Percentiles rank a stretch among this genome's conserved stretches.
These are phyloP conservation scores for Drosophila siamana DNA, from an alignment of 2,888 invertebrate species.

Conservation along the genomic window DNA sequence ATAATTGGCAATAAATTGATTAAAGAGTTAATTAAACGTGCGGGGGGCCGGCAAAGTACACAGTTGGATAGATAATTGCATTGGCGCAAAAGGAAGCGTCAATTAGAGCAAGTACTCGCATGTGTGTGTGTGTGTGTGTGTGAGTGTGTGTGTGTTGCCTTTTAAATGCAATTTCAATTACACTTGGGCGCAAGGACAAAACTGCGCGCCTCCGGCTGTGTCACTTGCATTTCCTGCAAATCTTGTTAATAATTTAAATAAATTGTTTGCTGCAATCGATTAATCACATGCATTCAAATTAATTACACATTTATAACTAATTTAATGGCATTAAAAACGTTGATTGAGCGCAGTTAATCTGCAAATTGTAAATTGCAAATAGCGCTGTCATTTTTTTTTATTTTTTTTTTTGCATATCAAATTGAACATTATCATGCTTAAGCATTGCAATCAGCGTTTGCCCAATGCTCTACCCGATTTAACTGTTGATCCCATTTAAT, in stretches of 20 bases:
- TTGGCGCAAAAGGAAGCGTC: slow-evolving; percentile 52
- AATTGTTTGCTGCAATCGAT: slow-evolving; percentile 27
- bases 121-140: slow-evolving; percentile 6
- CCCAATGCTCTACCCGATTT: no score
- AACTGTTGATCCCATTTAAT: neutral
- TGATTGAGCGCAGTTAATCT: slow-evolving; percentile 7
- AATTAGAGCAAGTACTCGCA: slow-evolving; percentile 36
- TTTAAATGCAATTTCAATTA: slow-evolving; percentile 55
- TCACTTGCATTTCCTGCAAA: slow-evolving; percentile 15
- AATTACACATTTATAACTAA: slow-evolving; percentile 15
- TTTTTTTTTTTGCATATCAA: neutral
- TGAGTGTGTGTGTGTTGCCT: slow-evolving; percentile 19
- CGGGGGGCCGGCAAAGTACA: slow-evolving; percentile 49
- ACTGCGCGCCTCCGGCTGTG: slow-evolving; percentile 21
- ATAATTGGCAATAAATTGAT: slow-evolving; percentile 80
- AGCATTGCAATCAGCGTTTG: no score
- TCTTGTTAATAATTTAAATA: slow-evolving; percentile 34
- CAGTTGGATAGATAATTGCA: slow-evolving; percentile 71
- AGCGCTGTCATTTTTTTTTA: neutral
- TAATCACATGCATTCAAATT: slow-evolving; percentile 24
- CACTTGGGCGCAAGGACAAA: no score
- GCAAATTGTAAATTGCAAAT: slow-evolving; percentile 1
- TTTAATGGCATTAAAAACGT: slow-evolving; percentile 2
- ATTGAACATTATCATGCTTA: no score
- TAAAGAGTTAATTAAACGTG: slow-evolving; percentile 77